Evolutionary conservation across 2,797 vertebrate species (phyloP).

Genomic region (Onychomys torridus): DNA sequence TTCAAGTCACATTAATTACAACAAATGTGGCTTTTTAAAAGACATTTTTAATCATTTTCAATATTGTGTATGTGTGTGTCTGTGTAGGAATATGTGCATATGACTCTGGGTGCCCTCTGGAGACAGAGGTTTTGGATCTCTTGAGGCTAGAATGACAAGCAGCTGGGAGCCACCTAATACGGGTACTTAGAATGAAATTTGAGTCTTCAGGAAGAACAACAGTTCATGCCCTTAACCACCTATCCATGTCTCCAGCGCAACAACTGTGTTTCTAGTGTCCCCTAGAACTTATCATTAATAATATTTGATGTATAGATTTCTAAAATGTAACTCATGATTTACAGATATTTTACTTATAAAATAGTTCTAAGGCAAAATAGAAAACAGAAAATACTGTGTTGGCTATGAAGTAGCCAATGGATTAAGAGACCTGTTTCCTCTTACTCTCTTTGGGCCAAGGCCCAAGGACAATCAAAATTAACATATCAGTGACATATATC

Average conservation of each 20-base stretch:
- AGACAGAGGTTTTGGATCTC: not conserved
- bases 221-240: not conserved
- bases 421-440: not conserved
- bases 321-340: constrained; percentile 17
- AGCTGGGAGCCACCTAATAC: not conserved
- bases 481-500: not conserved
- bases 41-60: not conserved
- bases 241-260: not conserved
- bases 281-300: constrained; percentile 46
- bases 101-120: too few relatives aligned
- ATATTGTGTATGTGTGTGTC: not conserved
- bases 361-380: constrained; percentile 2
- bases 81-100: not conserved
- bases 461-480: not conserved
- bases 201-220: too few relatives aligned
- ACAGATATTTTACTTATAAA: constrained; percentile 55
- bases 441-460: not conserved
- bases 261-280: constrained; percentile 53
- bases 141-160: not conserved
- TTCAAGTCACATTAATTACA: constrained; percentile 59
- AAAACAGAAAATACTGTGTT: not conserved
- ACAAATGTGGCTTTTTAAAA: not conserved
- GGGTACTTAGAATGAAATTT: not conserved
- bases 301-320: constrained; percentile 50
- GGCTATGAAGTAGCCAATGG: not conserved